These are phyloP conservation scores for Phrixothrix hirtus DNA, from an alignment of 2,888 invertebrate genomes.

Conservation along the genomic window DNA sequence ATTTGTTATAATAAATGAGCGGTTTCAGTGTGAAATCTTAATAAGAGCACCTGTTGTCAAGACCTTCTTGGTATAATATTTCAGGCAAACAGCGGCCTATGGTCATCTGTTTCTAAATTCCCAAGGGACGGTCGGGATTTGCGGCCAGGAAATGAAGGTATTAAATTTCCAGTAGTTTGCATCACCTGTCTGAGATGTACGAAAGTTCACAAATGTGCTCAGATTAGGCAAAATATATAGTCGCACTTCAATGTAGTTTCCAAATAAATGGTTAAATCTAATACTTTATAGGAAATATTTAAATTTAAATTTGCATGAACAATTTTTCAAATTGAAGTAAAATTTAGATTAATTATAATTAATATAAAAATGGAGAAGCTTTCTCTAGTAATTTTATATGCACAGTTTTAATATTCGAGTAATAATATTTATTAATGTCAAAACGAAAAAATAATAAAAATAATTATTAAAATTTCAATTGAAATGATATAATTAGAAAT, in stretches of 20 bases:
- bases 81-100: constrained; percentile 34
- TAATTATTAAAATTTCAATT: too few relatives aligned
- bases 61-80: constrained; percentile 28
- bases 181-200: constrained; percentile 48
- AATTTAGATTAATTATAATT: too few relatives aligned
- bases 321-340: too few relatives aligned
- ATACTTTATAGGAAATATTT: background rate
- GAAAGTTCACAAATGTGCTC: constrained; percentile 45
- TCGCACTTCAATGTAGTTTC: constrained; percentile 36
- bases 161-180: constrained; percentile 51
- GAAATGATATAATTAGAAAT: too few relatives aligned
- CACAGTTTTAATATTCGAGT: too few relatives aligned
- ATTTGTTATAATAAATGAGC: constrained; percentile 14
- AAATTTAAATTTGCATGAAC: too few relatives aligned
- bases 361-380: too few relatives aligned
- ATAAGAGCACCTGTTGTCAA: constrained; percentile 19
- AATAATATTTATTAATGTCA: too few relatives aligned
- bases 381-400: too few relatives aligned
- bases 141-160: constrained; percentile 47
- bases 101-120: constrained; percentile 46
- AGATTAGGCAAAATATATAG: constrained; percentile 47
- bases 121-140: constrained; percentile 43
- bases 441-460: too few relatives aligned
- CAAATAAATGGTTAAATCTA: constrained; percentile 13
- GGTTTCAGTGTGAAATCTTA: constrained; percentile 8